Percentiles rank a stretch among this genome's conserved stretches.
Conservation (phyloP, 2,797 vertebrate genomes). For the Paratrypauchen microcephalus region DNA sequence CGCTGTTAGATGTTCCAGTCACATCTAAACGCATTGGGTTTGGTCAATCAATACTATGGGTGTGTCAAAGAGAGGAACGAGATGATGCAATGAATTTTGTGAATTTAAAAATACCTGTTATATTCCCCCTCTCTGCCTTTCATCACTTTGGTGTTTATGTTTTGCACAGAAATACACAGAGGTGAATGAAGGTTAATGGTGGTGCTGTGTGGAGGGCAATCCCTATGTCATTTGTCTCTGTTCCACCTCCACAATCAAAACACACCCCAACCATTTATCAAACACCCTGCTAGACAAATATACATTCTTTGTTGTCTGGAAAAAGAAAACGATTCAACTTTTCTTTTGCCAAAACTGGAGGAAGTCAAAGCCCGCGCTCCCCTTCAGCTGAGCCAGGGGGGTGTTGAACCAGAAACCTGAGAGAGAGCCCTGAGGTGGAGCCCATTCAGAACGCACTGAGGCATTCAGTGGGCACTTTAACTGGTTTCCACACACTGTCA, state of each 20-base stretch:
- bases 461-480: constrained; percentile 9
- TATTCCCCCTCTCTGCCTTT: not conserved
- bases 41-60: not conserved
- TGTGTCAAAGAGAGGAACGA: not conserved
- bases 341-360: constrained; percentile 15
- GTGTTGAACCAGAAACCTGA: constrained; percentile 20
- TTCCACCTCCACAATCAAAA: constrained; percentile 23
- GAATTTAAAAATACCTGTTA: not conserved
- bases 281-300: constrained; percentile 8
- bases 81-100: not conserved
- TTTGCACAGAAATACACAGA: constrained; percentile 16
- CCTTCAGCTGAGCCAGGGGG: constrained; percentile 19
- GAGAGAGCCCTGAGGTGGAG: constrained; percentile 8
- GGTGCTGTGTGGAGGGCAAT: constrained; percentile 42
- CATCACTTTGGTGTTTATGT: not conserved
- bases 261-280: constrained; percentile 22
- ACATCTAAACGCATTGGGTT: not conserved
- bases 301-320: not conserved
- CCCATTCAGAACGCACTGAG: constrained; percentile 6
- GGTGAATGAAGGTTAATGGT: constrained; percentile 33
- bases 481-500: constrained; percentile 26
- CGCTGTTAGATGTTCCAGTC: too few species aligned
- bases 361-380: constrained; percentile 19
- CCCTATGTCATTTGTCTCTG: constrained; percentile 50
- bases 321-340: constrained; percentile 27